Percentiles rank a stretch among this genome's conserved stretches.
Evolutionary conservation across 2,113 vertebrate genomes (phyloP).

Genomic region (Apus apus): DNA sequence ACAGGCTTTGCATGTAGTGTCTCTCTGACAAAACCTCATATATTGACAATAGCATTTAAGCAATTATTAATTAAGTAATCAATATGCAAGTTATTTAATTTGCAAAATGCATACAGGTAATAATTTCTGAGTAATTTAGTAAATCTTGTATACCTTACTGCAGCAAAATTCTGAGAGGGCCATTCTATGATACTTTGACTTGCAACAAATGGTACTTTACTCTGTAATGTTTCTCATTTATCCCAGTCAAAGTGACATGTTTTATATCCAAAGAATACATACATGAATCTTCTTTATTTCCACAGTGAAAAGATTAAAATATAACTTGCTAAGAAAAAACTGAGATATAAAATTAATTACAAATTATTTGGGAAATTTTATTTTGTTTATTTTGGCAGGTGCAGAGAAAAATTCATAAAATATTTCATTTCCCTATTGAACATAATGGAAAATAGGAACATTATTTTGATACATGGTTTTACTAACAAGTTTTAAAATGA

Average conservation of each 20-base stretch:
- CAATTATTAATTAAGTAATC: neutral
- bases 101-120: neutral
- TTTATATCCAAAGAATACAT: neutral
- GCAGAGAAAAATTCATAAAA: slow-evolving; percentile 19
- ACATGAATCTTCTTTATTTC: slow-evolving; percentile 31
- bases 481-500: slow-evolving; percentile 49
- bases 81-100: neutral
- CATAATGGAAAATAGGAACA: slow-evolving; percentile 13
- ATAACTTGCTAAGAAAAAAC: neutral
- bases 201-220: neutral
- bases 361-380: slow-evolving; percentile 49
- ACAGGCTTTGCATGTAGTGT: neutral
- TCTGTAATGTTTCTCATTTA: neutral
- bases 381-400: slow-evolving; percentile 53
- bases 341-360: slow-evolving; percentile 31
- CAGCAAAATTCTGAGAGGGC: neutral
- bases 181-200: neutral
- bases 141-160: neutral
- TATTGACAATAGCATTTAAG: neutral
- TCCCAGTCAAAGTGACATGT: neutral
- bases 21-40: neutral
- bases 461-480: slow-evolving; percentile 55
- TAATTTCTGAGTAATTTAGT: neutral
- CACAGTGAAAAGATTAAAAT: neutral
- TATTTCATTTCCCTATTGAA: slow-evolving; percentile 24